phyloP scores from a whole-genome alignment of 2,888 invertebrate species.

The Mythimna vitellina region DNA sequence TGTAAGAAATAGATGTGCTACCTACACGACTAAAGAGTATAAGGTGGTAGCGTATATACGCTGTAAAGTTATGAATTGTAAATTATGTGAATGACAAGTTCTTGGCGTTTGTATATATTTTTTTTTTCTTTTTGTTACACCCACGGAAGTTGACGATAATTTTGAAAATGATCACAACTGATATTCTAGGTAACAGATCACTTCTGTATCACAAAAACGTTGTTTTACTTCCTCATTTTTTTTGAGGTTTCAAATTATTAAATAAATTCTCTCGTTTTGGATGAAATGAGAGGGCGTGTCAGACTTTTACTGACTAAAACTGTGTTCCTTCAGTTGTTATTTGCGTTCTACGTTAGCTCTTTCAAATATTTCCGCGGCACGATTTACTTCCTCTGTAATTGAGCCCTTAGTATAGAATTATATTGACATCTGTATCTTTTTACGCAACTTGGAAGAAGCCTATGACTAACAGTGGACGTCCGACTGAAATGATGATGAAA shows the following conservation, averaged over 20 bases:
- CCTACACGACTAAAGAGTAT: constrained; percentile 21
- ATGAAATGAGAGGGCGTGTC: too few species aligned
- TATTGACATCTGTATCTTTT: not conserved
- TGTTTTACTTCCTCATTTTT: not conserved
- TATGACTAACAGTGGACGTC: too few species aligned
- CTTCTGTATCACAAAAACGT: not conserved
- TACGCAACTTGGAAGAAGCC: too few species aligned
- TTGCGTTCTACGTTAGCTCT: too few species aligned
- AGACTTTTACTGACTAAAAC: too few species aligned
- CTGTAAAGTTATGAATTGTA: constrained; percentile 35
- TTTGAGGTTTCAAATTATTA: too few species aligned
- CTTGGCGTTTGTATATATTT: constrained; percentile 23
- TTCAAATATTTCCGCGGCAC: too few species aligned
- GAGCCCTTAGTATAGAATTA: too few species aligned
- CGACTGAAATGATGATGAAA: too few species aligned
- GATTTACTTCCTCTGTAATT: too few species aligned
- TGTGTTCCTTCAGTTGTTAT: too few species aligned
- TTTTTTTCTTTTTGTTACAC: not conserved
- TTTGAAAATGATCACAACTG: not conserved
- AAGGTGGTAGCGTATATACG: constrained; percentile 26
- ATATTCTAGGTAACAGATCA: not conserved
- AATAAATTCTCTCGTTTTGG: too few species aligned
- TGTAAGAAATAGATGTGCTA: constrained; percentile 73
- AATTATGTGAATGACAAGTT: constrained; percentile 27
- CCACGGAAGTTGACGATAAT: not conserved